A percentile compares a stretch with the other conserved stretches of the same genome.
phyloP scores from a whole-genome alignment of 2,797 vertebrate species.

The Sus cebifrons region DNA sequence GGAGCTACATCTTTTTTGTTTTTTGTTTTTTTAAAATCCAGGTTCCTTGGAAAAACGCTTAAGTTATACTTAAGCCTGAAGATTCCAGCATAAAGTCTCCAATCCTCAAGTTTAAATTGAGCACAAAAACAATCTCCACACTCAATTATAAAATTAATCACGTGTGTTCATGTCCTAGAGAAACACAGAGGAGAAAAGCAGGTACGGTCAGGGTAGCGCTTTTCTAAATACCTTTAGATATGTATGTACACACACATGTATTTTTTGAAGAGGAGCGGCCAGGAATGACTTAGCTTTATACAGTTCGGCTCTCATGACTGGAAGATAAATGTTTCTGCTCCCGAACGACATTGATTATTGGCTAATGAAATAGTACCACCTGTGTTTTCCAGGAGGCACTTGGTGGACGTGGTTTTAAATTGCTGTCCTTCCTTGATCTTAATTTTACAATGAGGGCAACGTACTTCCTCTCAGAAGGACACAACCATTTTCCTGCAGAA shows the following conservation, averaged over 20 bases:
- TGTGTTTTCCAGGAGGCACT: neutral
- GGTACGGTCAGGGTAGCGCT: neutral
- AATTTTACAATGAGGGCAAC: neutral
- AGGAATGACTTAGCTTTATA: neutral
- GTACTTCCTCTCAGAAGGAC: neutral
- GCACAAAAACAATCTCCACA: neutral
- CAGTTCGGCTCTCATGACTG: neutral
- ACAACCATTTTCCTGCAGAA: neutral
- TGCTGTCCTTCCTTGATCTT: neutral
- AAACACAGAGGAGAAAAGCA: neutral
- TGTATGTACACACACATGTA: accelerated
- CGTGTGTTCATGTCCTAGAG: neutral
- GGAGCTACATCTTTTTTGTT: neutral
- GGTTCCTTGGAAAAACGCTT: slow-evolving; percentile 41
- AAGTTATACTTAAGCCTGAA: neutral
- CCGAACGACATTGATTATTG: neutral
- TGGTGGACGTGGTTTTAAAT: neutral
- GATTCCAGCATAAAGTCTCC: slow-evolving; percentile 59
- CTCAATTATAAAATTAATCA: slow-evolving; percentile 61
- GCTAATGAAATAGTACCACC: neutral
- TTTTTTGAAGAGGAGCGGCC: neutral
- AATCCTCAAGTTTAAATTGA: neutral
- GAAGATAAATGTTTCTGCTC: neutral
- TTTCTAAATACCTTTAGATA: slow-evolving; percentile 34
- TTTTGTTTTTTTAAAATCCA: neutral